Evolutionary conservation across 2,113 vertebrate species (phyloP), one percentile per base, ranked within the genome.

Genomic region (Corvus cornix): DNA sequence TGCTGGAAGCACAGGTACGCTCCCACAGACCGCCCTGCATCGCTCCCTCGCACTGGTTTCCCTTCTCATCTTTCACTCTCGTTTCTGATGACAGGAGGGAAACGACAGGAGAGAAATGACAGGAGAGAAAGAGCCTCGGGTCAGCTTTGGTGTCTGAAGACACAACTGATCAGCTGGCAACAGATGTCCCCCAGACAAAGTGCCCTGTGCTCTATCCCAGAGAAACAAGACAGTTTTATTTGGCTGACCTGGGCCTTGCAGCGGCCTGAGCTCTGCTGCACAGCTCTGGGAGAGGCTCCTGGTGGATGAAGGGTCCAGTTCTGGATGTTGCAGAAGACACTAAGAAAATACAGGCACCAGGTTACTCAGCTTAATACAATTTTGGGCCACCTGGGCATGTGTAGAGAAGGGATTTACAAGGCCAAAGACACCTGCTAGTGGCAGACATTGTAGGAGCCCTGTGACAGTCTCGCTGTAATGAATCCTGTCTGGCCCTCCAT

Each of bases 21-120:
- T 33, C 63, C 12, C 80, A 33, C 35, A 21, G 7, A 23, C 51
- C 6, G 73, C 53, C 2, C 49, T 24, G 37, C 1, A 0, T 30
- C 64, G 49, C 44, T 82, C 41, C 41, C n/a, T 77, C 68, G 41
- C 66, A 16, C 84, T 33, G 37, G 39, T 77, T 56, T 30, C 55
- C 22, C 37, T 62, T 24, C 43, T 37, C 66, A 21, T 78, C 66
- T 56, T 88, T n/a, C 56, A 22, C 66, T 78, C 22, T n/a, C 30
- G 31, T 70, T 79, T 67, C 58, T 76, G 37, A 39, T 39, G 39
- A 39, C 39, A 12, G 39, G 39, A 62, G 44, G 60, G 67, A 85
- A 85, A 37, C 16, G 66, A n/a, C 83, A 12, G 39, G 39, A 62
- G 44, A 66, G 67, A 85, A 85, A 37, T 17, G 66, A n/a, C 83